Conservation (phyloP, 2,113 vertebrate species). For the Megaceryle torquata region DNA sequence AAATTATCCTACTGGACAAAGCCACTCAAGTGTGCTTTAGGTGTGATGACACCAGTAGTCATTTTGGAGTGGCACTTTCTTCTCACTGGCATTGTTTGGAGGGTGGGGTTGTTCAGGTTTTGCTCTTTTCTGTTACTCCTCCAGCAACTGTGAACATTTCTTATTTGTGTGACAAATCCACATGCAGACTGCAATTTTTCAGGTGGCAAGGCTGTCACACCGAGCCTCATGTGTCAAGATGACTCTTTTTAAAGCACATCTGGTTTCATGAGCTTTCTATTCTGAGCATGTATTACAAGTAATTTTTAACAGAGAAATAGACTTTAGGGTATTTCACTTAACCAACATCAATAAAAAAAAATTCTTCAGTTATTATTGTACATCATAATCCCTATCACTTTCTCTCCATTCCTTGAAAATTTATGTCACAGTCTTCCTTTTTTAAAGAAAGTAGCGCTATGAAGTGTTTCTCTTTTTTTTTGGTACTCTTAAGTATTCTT, state of each 20-base stretch:
- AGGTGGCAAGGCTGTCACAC: background rate
- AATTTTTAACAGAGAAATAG: background rate
- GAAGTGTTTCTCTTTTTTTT: background rate
- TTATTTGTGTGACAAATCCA: background rate
- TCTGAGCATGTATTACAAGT: background rate
- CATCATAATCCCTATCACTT: background rate
- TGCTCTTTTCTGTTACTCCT: background rate
- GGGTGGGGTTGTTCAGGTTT: background rate
- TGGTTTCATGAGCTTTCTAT: background rate
- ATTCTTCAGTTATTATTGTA: background rate
- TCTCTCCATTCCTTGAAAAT: background rate
- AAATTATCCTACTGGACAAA: background rate
- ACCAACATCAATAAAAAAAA: background rate
- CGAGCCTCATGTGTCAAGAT: background rate
- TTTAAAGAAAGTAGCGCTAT: background rate
- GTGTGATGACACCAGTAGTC: background rate
- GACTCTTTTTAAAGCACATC: background rate
- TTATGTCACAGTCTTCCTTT: background rate
- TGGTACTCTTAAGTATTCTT: background rate
- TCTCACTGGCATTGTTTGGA: fast-evolving
- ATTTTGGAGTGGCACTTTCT: background rate
- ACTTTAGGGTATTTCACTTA: background rate
- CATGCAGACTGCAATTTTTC: background rate
- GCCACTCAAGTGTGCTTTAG: background rate
- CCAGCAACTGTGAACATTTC: background rate